Evolutionary conservation across 2,888 invertebrate species (phyloP), one percentile per base, ranked within the genome.

Genomic region (Dioctria linearis): DNA sequence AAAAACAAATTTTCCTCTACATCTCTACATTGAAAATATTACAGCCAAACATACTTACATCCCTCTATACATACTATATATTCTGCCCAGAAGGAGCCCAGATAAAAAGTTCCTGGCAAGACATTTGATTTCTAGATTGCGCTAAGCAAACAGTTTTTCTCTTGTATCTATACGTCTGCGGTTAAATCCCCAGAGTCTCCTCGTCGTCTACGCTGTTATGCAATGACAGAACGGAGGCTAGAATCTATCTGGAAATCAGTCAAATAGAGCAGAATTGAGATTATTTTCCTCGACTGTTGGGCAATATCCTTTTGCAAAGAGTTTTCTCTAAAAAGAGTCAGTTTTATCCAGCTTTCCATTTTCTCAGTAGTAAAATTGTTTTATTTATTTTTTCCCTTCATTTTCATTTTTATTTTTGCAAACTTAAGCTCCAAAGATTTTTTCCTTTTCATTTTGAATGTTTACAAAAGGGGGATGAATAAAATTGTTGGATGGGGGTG

Each of bases 51-150:
- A 37, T 54, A 9, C 11, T 13, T 43, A 25, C 49, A n/a, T 9
- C 61, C 13, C 54, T 6, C 13, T 51, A n/a, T n/a, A 51, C 51
- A 25, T 25, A 25, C 25, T 25, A 25, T 2, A 25, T 25, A 25
- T 25, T 25, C 25, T 25, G 25, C 25, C 25, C 25, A 25, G 25
- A 25, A 51, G 51, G 37, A 49, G 51, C 37, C 2, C 57, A 8
- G 43, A 67, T 43, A 57, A 73, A 73, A 51, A 8, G 37, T 73
- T 57, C 54, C 13, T 40, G 11, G 13, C 8, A 5, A 73, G 57
- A 73, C 42, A 57, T 73, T 73, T 73, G 54, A 42, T 54, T 39
- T 54, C 11, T 37, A 42, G 57, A 57, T 73, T 40, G 57, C 8
- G 3, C 40, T n/a, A 39, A 54, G 51, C 54, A n/a, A 71, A 73